Base-by-base conservation (phyloP, 2,888 invertebrate genomes). In the Cephus pygmeus region DNA sequence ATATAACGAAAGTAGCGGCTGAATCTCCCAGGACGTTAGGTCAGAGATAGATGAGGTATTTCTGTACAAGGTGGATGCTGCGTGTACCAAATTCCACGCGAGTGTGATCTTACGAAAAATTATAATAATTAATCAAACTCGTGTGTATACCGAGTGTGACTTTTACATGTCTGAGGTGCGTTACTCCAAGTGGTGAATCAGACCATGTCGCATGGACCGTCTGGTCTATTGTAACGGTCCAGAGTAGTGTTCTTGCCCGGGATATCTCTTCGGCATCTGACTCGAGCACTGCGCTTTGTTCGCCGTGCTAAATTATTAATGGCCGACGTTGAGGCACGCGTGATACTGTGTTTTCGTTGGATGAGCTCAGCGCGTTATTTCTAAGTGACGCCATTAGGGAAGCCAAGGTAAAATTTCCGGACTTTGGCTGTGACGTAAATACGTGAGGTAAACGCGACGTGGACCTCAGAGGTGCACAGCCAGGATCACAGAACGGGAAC, bases 401-500 rank as follows among this genome's bases (percentile, higher is more conserved):
- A 23, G 40, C 2, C 56, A 6, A 23, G 56, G 23, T 56, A 9
- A 56, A 23, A 23, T 23, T 0, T 15, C 1, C 31, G 33, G 23
- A 11, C 12, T 6, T 34, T 23, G n/a, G 34, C 11, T 85, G 85
- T 86, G 87, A 86, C 85, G 87, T 88, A 88, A 87, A 88, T 87
- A 88, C 84, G 85, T 87, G 87, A 88, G 83, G 83, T 83, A 85
- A 85, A 87, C 84, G 84, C 81, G 84, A 78, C 80, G 74, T 79
- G 77, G 23, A 56, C 56, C 56, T 23, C 9, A 23, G 23, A 23
- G 56, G 23, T 56, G 23, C 9, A 9, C 9, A 56, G 15, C 23
- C 56, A 56, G 56, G 23, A 23, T 56, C 56, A 56, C 9, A 3
- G 4, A 56, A 56, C 23, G 56, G 23, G 9, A 9, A 23, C 2